phyloP scores from a whole-genome alignment of 2,888 invertebrate species.

The Metallyticus violacea region DNA sequence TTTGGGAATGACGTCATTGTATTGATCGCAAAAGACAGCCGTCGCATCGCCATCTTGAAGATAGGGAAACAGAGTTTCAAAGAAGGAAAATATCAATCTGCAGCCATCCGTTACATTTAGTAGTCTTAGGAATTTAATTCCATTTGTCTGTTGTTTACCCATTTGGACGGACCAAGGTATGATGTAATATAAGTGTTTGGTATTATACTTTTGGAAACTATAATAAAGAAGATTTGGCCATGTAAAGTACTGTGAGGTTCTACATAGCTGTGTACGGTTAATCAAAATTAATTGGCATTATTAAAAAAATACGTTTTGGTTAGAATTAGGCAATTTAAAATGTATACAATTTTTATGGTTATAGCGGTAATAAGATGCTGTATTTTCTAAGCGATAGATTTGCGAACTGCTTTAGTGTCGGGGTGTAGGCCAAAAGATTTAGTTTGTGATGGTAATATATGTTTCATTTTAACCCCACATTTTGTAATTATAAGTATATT shows the following conservation, averaged over 20 bases:
- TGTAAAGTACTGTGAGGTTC: not conserved
- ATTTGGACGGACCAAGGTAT: conserved; percentile 81
- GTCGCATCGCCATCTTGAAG: conserved; percentile 52
- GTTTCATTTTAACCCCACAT: too few species aligned
- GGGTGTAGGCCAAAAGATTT: not conserved
- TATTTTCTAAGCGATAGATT: not conserved
- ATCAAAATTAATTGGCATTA: not conserved
- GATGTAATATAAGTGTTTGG: conserved; percentile 36
- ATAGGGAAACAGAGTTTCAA: conserved; percentile 44
- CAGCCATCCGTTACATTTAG: conserved; percentile 46
- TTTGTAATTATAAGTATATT: not conserved
- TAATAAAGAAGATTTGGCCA: not conserved
- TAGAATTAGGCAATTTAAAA: not conserved
- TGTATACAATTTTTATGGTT: not conserved
- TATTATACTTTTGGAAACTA: not conserved
- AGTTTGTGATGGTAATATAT: not conserved
- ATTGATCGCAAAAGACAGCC: conserved; percentile 50
- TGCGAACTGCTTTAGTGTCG: not conserved
- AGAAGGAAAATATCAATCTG: conserved; percentile 45
- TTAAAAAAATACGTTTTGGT: not conserved
- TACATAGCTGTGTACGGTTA: not conserved
- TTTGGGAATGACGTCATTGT: conserved; percentile 49
- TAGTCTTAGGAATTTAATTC: conserved; percentile 48
- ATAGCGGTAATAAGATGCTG: not conserved
- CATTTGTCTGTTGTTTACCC: conserved; percentile 64